phyloP scores from a whole-genome alignment of 2,797 vertebrate genomes.

The Netta rufina region DNA sequence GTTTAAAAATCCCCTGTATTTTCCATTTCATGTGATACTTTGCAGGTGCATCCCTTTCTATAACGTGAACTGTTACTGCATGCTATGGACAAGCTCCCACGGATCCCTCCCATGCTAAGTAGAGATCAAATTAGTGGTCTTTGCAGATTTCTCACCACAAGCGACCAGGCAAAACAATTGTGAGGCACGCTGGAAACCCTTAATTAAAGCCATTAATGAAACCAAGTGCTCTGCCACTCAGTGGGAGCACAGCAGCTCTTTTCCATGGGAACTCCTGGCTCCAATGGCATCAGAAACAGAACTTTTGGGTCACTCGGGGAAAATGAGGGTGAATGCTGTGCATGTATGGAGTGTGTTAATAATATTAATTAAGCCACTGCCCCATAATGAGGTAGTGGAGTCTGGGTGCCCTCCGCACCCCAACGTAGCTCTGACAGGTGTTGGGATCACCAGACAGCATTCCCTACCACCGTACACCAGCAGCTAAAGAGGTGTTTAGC shows the following conservation, averaged over 20 bases:
- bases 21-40: neutral
- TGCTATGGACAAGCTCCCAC: neutral
- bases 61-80: accelerated
- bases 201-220: neutral
- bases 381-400: neutral
- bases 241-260: neutral
- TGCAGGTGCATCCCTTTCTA: neutral
- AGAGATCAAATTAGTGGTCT: neutral
- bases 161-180: neutral
- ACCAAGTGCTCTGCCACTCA: accelerated
- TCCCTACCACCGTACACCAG: neutral
- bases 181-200: neutral
- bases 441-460: neutral
- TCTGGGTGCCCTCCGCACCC: neutral
- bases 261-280: neutral
- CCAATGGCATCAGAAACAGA: accelerated
- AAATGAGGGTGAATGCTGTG: accelerated
- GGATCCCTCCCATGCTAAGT: neutral
- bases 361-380: neutral
- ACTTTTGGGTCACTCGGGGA: accelerated
- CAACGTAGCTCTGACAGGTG: accelerated
- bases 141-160: neutral
- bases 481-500: neutral
- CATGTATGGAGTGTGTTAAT: neutral
- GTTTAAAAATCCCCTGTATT: neutral